Evolutionary conservation across 2,113 vertebrate genomes (phyloP).

Genomic region (Brienomyrus longianalis): DNA sequence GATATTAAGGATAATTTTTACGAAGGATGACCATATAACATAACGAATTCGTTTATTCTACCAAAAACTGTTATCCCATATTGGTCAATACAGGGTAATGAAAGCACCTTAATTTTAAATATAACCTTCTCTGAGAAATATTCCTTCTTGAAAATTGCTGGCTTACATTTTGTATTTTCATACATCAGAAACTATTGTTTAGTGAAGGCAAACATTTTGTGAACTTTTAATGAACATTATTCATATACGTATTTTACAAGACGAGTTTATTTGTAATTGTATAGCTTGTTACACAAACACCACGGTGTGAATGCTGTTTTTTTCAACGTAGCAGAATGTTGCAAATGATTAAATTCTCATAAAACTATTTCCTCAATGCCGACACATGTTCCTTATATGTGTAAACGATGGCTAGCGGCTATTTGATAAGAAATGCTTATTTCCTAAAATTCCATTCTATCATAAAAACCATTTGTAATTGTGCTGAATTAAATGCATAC

Average conservation of each 20-base stretch:
- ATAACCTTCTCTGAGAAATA: neutral
- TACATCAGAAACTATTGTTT: neutral
- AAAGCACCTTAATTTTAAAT: neutral
- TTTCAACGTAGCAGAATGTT: neutral
- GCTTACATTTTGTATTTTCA: neutral
- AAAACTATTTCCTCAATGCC: neutral
- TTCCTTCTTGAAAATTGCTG: neutral
- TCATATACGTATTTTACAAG: neutral
- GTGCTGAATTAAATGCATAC: neutral
- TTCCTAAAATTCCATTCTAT: neutral
- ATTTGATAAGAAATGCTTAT: neutral
- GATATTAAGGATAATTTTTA: neutral
- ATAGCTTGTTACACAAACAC: neutral
- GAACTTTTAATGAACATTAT: neutral
- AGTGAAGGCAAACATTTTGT: neutral
- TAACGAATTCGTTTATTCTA: neutral
- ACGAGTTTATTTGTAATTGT: neutral
- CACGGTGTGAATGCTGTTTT: neutral
- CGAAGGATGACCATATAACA: neutral
- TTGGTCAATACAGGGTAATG: neutral
- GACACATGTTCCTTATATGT: neutral
- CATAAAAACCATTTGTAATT: neutral
- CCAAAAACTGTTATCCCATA: neutral
- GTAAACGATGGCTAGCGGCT: neutral
- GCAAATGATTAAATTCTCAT: neutral